Evolutionary conservation across 2,888 invertebrate species (phyloP), one percentile per base, ranked within the genome.

Genomic region (Phengaris arion): DNA sequence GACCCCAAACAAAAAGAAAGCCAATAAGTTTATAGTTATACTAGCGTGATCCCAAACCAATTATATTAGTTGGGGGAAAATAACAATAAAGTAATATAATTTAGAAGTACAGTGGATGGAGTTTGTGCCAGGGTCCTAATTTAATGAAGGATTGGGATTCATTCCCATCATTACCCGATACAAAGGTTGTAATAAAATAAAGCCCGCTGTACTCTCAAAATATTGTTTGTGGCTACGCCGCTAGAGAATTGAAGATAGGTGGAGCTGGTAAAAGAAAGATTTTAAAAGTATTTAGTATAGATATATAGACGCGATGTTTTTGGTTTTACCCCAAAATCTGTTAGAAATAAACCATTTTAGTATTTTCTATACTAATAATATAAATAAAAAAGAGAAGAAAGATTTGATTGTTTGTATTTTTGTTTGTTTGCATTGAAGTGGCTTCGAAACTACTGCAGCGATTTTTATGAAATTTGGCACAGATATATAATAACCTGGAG

Each of bases 81-180:
- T 90, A 92, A 92, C 91, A 93, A 91, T 92, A 92, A 91, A 91
- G 88, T 92, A 91, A 93, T 92, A 92, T 89, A 92, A 93, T 92
- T 93, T 91, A 88, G 90, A 85, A 86, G 84, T 84, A 86, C 86
- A 81, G 80, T 81, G 86, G 85, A 85, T 85, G 35, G 35, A 35
- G 35, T 35, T 35, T 35, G 87, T 87, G 84, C 81, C 85, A 85
- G 85, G 91, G 91, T 78, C 85, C 86, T 92, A 91, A 91, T 91
- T 90, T 89, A 88, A 92, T 91, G 89, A 91, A 88, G 85, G 84
- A 85, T 83, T 83, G 83, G 85, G 85, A 86, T 86, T 87, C 84
- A 82, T 83, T 86, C 81, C 80, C 82, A 86, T 86, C 84, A 84
- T 87, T 86, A 87, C 82, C 84, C 80, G 83, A 89, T 89, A 84